A percentile compares a stretch with the other conserved stretches of the same genome.
Conservation (phyloP, 1,140 invertebrate species). For the Colletes gigas region DNA sequence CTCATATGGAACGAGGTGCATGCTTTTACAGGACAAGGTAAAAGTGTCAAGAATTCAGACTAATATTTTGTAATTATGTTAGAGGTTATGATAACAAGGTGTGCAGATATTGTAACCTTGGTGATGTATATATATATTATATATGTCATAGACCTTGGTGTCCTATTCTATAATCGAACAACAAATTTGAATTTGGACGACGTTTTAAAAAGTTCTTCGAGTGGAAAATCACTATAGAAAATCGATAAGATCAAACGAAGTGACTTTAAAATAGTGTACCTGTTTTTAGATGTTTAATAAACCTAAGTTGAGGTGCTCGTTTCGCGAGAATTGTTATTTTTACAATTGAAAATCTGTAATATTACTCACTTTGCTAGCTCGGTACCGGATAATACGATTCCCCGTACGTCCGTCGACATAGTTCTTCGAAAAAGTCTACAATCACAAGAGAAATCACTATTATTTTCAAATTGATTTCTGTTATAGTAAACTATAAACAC, state of each 20-base stretch:
- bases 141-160: background rate
- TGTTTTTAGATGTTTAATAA: background rate
- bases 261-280: background rate
- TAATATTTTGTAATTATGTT: background rate
- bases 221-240: background rate
- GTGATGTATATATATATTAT: too few species aligned
- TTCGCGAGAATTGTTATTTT: background rate
- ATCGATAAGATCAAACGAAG: background rate
- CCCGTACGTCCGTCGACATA: slow-evolving; percentile 70
- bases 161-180: background rate
- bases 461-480: background rate
- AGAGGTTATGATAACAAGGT: background rate
- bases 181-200: background rate
- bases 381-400: slow-evolving; percentile 72
- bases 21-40: background rate
- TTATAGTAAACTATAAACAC: background rate
- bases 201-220: background rate
- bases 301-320: background rate
- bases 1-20: slow-evolving; percentile 13
- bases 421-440: slow-evolving; percentile 62
- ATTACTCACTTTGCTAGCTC: slow-evolving; percentile 73
- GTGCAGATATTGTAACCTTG: slow-evolving; percentile 1
- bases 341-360: background rate
- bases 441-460: background rate
- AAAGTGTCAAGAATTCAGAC: background rate